Evolutionary conservation across 2,113 vertebrate species (phyloP), one percentile per base, ranked within the genome.

Genomic region (Odocoileus hemionus): DNA sequence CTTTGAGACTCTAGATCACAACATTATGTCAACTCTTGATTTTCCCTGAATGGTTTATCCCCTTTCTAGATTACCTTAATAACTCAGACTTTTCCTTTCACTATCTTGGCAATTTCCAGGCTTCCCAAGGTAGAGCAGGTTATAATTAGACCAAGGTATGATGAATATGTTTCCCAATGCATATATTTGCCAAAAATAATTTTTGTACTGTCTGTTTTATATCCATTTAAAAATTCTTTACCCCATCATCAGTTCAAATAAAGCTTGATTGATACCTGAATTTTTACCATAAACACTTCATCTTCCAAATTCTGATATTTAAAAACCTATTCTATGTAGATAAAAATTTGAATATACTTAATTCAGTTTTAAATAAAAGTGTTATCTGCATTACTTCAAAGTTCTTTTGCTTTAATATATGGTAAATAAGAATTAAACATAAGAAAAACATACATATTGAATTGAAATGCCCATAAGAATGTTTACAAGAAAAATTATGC

Each of bases 201-300:
- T 93, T 96, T 94, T 97, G 88, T 86, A 78, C 92, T 95, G 93
- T 95, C 79, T 96, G 64, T 96, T 95, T 94, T 74, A 80, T 33
- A 84, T 19, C 58, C 25, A 78, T 50, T 95, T 60, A 60, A 95
- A 96, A 84, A 78, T 84, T 96, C 55, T 90, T 89, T 92, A 94
- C 95, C 50, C 50, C 82, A 94, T 84, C 39, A 57, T 67, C 90
- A 70, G 50, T 86, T 50, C 74, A 95, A 90, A 82, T 47, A 93
- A 91, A 33, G 19, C 45, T 87, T 89, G 50, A 89, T 50, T 19
- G 58, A 50, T 86, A 95, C 43, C 83, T 88, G 17, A 91, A 85
- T 50, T 85, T 86, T 97, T 80, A 86, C 15, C 54, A 74, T 82
- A 36, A 89, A 58, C 30, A 50, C 39, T 95, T 94, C 61, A 88